Evolutionary conservation across 2,113 vertebrate species (phyloP), one percentile per base, ranked within the genome.

Genomic region (Pycnonotus jocosus): DNA sequence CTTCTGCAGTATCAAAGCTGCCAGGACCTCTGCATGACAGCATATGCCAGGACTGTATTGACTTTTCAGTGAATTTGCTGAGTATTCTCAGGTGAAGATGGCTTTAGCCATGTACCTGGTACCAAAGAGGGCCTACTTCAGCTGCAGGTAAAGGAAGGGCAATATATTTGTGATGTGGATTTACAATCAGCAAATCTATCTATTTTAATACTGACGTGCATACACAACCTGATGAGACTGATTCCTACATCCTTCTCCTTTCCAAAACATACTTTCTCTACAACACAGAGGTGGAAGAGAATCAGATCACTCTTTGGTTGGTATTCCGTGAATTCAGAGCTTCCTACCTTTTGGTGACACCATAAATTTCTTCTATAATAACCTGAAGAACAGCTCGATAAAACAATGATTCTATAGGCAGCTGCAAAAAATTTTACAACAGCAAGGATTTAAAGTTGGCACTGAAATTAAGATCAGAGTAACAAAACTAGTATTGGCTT

Each of bases 331-430:
- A 92, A 95, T 92, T 90, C 76, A 89, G 90, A 96, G 50, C 42
- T 76, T 94, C 96, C 77, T 98, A 99, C 99, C 99, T 99, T 98
- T 98, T 99, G 87, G 97, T 97, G 93, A 98, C 96, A 95, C 98
- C 96, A 89, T 99, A 99, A 60, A 97, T 98, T 95, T 99, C 99
- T 97, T 98, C 98, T 93, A 99, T 97, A 96, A 99, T 99, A 86
- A 99, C 98, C 65, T 99, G 99, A 74, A 99, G 98, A 51, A 99
- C 98, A 10, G 99, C 99, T 93, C 99, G 98, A 97, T 98, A 99
- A 97, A 99, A 99, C 92, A 99, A 96, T 45, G 99, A 99, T 95
- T 99, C 98, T 89, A 98, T 98, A 90, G 99, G 98, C 80, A 99
- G 98, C 99, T 99, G 98, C 20, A 95, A 97, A 94, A 92, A 53